Conservation (phyloP, 2,888 invertebrate genomes). For the Dioctria rufipes region DNA sequence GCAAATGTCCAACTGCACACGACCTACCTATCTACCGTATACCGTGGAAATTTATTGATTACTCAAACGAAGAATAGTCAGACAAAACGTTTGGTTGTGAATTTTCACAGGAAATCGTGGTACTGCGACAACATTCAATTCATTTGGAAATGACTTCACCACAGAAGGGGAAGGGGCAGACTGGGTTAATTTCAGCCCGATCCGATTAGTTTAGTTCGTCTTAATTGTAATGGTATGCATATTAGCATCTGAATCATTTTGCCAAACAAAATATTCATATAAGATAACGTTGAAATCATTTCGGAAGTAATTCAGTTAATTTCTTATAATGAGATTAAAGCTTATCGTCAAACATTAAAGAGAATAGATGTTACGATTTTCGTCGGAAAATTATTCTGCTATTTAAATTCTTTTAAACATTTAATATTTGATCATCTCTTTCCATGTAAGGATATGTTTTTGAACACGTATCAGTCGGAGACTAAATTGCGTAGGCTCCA, state of each 20-base stretch:
- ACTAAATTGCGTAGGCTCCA: background rate
- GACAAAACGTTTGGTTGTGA: conserved; percentile 13
- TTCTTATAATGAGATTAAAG: background rate
- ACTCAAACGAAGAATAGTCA: background rate
- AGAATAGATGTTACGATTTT: background rate
- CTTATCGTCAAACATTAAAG: background rate
- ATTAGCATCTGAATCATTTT: background rate
- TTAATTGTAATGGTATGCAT: conserved; percentile 26
- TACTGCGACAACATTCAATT: conserved; percentile 1
- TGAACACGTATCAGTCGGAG: background rate
- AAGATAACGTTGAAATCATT: too few relatives aligned
- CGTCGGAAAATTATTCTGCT: too few relatives aligned
- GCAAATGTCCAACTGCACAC: conserved; percentile 18
- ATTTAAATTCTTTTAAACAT: background rate
- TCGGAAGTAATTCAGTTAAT: background rate
- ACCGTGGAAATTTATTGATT: conserved; percentile 29
- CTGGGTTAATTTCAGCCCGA: background rate
- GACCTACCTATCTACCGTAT: background rate
- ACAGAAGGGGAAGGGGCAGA: background rate
- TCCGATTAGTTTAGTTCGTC: background rate
- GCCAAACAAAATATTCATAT: too few relatives aligned
- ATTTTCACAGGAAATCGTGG: background rate
- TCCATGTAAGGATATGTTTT: background rate
- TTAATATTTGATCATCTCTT: background rate
- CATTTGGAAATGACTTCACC: conserved; percentile 11